A percentile compares a stretch with the other conserved stretches of the same genome.
Conservation (phyloP, 2,797 vertebrate genomes). For the Lacerta agilis region DNA sequence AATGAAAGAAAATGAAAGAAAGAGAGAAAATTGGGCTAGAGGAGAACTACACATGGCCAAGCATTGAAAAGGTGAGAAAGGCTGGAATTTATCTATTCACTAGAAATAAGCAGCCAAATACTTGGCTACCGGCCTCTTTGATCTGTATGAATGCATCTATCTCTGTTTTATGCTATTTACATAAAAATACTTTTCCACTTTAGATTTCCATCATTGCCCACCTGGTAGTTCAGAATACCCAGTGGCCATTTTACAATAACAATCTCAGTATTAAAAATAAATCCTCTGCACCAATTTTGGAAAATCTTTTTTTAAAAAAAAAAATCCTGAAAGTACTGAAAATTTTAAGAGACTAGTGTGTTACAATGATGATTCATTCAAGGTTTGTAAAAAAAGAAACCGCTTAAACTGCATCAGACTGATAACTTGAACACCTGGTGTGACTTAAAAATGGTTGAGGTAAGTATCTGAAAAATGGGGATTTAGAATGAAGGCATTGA, state of each 20-base stretch:
- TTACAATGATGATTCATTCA: constrained; percentile 53
- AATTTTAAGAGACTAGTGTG: constrained; percentile 15
- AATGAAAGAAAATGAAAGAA: not conserved
- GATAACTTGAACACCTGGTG: constrained; percentile 67
- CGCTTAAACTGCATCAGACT: constrained; percentile 51
- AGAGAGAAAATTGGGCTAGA: not conserved
- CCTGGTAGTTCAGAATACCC: constrained; percentile 11
- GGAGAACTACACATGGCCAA: not conserved
- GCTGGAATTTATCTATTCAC: not conserved
- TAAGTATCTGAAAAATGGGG: constrained; percentile 74
- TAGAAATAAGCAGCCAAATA: not conserved
- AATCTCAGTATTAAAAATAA: constrained; percentile 32
- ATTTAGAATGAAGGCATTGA: constrained; percentile 73
- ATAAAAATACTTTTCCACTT: not conserved
- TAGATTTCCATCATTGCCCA: not conserved
- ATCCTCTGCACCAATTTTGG: constrained; percentile 11
- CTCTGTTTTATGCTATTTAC: not conserved
- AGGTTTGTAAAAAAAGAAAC: constrained; percentile 57
- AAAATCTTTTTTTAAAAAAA: constrained; percentile 24
- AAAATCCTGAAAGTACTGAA: not conserved
- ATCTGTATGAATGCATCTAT: not conserved
- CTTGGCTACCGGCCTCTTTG: not conserved
- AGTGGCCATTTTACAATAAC: not conserved
- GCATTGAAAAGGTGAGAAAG: not conserved
- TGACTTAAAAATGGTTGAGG: constrained; percentile 70